A percentile compares a stretch with the other conserved stretches of the same genome.
These are phyloP conservation scores for Corydoras sp. DNA, from an alignment of 2,113 vertebrate genomes.

Conservation along the genomic window DNA sequence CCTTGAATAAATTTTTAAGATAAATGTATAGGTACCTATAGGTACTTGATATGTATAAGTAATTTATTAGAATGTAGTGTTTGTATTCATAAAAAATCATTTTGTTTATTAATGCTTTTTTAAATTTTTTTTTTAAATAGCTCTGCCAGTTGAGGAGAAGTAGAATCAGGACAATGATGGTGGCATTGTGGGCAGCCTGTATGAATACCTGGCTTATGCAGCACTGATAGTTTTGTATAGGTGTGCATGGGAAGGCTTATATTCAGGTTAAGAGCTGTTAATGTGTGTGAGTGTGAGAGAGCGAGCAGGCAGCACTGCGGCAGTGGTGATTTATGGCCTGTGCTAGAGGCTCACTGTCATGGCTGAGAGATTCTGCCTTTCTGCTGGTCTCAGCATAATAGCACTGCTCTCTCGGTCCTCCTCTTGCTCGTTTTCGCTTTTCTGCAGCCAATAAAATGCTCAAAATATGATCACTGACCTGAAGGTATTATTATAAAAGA, in stretches of 20 bases:
- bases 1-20: neutral
- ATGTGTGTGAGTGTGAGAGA: constrained; percentile 3
- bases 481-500: neutral
- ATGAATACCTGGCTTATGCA: constrained; percentile 1
- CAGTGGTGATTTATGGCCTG: constrained; percentile 69
- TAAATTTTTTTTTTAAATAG: no score
- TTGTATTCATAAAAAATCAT: no score
- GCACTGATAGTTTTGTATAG: constrained; percentile 15
- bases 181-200: no score
- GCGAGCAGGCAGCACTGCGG: constrained; percentile 60
- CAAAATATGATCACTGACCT: constrained; percentile 10
- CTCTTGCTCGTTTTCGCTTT: constrained; percentile 4
- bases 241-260: neutral
- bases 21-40: no score
- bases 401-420: constrained; percentile 7
- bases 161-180: no score
- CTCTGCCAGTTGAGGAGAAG: no score
- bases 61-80: no score
- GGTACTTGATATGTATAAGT: no score
- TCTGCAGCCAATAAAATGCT: constrained; percentile 8
- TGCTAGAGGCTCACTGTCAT: constrained; percentile 66
- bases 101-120: no score
- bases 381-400: constrained; percentile 66
- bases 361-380: constrained; percentile 64
- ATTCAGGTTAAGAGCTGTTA: constrained; percentile 23